phyloP scores from a whole-genome alignment of 1,140 invertebrate species.

The Kradibia gibbosae region DNA sequence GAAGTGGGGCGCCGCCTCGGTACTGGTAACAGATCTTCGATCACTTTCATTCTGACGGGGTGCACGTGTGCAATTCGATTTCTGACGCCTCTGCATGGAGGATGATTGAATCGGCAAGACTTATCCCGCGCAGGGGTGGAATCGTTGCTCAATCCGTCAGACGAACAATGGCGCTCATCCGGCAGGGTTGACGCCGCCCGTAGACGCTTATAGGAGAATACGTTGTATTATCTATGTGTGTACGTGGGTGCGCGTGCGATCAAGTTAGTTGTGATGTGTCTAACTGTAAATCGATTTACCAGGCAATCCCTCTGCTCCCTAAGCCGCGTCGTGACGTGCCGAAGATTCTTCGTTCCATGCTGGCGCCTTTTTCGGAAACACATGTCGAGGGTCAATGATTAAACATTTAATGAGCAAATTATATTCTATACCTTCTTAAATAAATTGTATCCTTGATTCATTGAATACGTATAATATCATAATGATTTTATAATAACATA shows the following conservation, averaged over 20 bases:
- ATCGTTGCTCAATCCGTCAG: slow-evolving; percentile 38
- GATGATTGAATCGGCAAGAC: slow-evolving; percentile 35
- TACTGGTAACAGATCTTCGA: slow-evolving; percentile 22
- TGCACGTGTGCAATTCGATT: slow-evolving; percentile 30
- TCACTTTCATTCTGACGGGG: slow-evolving; percentile 25
- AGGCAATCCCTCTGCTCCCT: not conserved
- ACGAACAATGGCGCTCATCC: slow-evolving; percentile 41
- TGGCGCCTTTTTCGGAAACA: not conserved
- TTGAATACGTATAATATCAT: no score
- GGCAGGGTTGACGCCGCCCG: not conserved
- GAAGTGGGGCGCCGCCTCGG: not conserved
- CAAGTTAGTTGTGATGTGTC: not conserved
- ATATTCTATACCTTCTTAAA: no score
- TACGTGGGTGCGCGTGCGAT: not conserved
- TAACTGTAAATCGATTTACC: slow-evolving; percentile 45
- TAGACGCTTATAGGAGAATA: not conserved
- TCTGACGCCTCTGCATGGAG: not conserved
- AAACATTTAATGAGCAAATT: not conserved
- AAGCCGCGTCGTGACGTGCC: not conserved
- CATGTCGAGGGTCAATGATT: not conserved
- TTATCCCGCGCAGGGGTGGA: slow-evolving; percentile 17
- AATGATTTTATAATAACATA: no score
- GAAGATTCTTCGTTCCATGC: not conserved
- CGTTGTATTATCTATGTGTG: no score
- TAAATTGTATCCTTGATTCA: no score